Evolutionary conservation across 2,113 vertebrate genomes (phyloP).

Genomic region (Pterocles orientalis): DNA sequence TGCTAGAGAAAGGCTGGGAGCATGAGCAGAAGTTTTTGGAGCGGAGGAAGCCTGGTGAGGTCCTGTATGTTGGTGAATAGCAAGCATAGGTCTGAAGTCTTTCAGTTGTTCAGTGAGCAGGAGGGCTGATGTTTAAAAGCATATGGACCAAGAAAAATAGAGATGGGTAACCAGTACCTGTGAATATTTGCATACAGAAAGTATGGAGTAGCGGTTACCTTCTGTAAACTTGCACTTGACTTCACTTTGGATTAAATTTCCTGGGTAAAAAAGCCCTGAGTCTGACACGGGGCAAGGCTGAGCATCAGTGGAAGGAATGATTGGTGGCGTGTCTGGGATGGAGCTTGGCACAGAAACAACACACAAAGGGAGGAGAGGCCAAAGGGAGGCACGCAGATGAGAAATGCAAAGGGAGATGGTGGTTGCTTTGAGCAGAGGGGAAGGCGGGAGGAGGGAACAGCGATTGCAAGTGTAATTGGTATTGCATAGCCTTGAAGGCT

Average conservation of each 20-base stretch:
- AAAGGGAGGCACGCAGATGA: not conserved
- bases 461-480: not conserved
- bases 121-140: not conserved
- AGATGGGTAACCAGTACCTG: fast-evolving
- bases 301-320: not conserved
- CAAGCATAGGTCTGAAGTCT: not conserved
- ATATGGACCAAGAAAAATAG: not conserved
- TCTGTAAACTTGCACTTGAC: not conserved
- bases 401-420: not conserved
- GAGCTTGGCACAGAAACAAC: not conserved
- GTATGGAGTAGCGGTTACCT: not conserved
- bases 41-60: not conserved
- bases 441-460: not conserved
- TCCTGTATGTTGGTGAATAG: not conserved
- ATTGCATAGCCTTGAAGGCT: not conserved
- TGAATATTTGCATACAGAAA: not conserved
- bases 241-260: not conserved
- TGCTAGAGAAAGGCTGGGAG: not conserved
- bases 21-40: not conserved
- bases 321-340: not conserved
- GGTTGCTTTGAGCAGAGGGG: not conserved
- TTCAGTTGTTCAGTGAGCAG: not conserved
- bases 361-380: not conserved
- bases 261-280: not conserved
- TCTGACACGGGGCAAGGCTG: not conserved